These are phyloP conservation scores for Aptenodytes forsteri DNA, from an alignment of 2,113 vertebrate genomes.

Conservation along the genomic window DNA sequence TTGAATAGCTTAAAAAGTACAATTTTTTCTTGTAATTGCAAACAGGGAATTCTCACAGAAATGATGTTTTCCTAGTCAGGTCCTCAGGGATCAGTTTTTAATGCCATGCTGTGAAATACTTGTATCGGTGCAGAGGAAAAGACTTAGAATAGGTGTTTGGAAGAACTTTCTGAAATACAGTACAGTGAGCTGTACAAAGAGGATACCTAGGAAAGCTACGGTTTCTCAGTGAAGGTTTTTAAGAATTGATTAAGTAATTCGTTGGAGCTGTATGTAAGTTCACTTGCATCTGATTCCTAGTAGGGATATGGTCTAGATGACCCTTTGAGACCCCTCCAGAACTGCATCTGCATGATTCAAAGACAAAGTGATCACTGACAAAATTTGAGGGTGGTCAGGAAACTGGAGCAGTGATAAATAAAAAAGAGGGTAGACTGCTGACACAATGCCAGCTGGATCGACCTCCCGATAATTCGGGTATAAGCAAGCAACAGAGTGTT, in stretches of 20 bases:
- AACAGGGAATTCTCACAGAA: background rate
- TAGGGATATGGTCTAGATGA: background rate
- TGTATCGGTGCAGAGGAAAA: background rate
- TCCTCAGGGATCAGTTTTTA: background rate
- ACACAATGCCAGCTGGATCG: background rate
- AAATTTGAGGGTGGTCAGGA: background rate
- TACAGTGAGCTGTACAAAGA: background rate
- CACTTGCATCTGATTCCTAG: background rate
- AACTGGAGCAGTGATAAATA: background rate
- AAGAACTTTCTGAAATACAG: background rate
- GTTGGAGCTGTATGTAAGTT: background rate
- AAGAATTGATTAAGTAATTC: background rate
- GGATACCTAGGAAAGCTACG: background rate
- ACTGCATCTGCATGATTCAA: background rate
- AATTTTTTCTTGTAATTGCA: background rate
- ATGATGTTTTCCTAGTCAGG: background rate
- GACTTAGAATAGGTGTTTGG: background rate
- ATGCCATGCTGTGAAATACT: background rate
- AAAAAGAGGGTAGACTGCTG: background rate
- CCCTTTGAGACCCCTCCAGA: background rate
- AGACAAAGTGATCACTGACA: background rate
- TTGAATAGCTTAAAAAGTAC: background rate
- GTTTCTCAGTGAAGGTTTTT: background rate
- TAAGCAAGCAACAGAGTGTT: background rate
- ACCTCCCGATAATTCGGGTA: accelerated